phyloP scores from a whole-genome alignment of 2,113 vertebrate genomes.

The Ptilorrhoa leucosticta region DNA sequence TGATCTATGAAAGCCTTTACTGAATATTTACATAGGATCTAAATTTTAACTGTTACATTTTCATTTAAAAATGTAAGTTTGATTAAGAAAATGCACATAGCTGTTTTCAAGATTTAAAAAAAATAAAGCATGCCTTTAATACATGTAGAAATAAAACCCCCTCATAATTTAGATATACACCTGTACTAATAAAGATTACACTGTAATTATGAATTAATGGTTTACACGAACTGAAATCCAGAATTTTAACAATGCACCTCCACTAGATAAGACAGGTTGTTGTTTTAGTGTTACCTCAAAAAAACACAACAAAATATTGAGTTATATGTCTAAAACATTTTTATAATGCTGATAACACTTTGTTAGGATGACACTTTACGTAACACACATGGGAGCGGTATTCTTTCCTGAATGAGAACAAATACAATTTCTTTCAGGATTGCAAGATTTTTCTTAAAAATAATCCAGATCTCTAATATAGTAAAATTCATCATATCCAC shows the following conservation, averaged over 20 bases:
- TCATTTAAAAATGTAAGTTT: not conserved
- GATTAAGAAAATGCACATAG: not conserved
- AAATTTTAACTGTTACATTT: not conserved
- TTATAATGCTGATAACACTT: not conserved
- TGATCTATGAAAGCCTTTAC: not conserved
- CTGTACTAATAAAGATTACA: not conserved
- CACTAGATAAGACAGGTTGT: not conserved
- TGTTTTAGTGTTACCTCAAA: not conserved
- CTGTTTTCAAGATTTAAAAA: not conserved
- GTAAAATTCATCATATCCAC: not conserved
- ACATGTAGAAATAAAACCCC: not conserved
- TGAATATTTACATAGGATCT: not conserved
- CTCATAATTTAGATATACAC: not conserved
- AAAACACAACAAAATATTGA: not conserved
- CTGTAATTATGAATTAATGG: not conserved
- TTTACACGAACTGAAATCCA: not conserved
- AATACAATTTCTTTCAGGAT: not conserved
- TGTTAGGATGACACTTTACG: not conserved
- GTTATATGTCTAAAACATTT: not conserved
- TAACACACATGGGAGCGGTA: not conserved
- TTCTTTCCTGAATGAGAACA: slow-evolving; percentile 7
- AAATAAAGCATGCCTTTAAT: not conserved
- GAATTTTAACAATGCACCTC: not conserved
- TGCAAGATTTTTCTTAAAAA: not conserved
- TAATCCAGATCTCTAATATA: not conserved